phyloP scores from a whole-genome alignment of 2,113 vertebrate genomes.

The Lanius collurio region DNA sequence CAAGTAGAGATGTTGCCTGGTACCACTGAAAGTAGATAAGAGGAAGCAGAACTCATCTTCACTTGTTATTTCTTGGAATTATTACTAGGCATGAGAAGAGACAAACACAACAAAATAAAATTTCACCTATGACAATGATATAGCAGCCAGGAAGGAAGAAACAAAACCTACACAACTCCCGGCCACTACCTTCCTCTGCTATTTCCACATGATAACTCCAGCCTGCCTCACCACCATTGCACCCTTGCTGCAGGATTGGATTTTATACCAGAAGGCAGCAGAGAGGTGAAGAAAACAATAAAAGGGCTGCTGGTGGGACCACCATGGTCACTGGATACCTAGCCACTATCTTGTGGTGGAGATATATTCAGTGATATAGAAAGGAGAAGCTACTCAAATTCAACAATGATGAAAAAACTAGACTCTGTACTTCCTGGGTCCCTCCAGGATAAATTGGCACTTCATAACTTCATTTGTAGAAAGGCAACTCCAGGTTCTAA shows the following conservation, averaged over 20 bases:
- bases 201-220: background rate
- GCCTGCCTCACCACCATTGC: background rate
- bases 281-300: background rate
- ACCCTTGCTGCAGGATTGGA: background rate
- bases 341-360: background rate
- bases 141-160: background rate
- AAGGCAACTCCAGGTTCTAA: background rate
- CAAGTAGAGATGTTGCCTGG: background rate
- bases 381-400: background rate
- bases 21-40: background rate
- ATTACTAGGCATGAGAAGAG: background rate
- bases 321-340: background rate
- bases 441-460: background rate
- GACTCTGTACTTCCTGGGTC: background rate
- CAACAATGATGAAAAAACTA: background rate
- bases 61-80: background rate
- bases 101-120: background rate
- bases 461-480: background rate
- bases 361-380: accelerated
- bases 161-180: background rate
- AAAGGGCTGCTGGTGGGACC: background rate
- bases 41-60: background rate
- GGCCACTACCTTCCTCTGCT: background rate
- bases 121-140: background rate
- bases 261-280: background rate